Evolutionary conservation across 2,113 vertebrate genomes (phyloP).

Genomic region (Vulpes vulpes): DNA sequence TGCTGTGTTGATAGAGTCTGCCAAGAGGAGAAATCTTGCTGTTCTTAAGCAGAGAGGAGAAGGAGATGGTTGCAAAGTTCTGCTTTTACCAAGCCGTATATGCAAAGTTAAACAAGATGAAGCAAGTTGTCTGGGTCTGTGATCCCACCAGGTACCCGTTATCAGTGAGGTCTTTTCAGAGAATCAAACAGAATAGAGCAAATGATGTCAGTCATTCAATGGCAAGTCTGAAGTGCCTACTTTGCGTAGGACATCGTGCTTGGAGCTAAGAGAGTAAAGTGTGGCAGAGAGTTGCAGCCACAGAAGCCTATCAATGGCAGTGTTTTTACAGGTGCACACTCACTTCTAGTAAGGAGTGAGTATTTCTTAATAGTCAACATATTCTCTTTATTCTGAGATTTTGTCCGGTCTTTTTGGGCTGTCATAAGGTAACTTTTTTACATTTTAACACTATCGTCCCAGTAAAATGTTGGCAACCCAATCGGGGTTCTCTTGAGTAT

Average conservation of each 20-base stretch:
- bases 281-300: neutral
- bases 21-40: neutral
- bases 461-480: constrained; percentile 47
- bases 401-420: neutral
- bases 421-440: neutral
- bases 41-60: neutral
- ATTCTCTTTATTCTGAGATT: neutral
- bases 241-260: neutral
- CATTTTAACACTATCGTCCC: constrained; percentile 34
- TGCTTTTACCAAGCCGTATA: neutral
- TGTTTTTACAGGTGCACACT: neutral
- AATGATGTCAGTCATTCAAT: neutral
- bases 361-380: neutral
- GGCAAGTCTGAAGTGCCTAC: neutral
- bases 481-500: neutral
- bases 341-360: neutral
- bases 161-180: neutral
- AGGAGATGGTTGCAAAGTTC: neutral
- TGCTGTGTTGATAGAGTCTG: neutral
- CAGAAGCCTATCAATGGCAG: neutral
- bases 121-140: neutral
- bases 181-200: neutral
- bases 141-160: neutral
- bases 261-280: neutral
- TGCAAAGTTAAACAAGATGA: neutral